A percentile compares a stretch with the other conserved stretches of the same genome.
phyloP scores from a whole-genome alignment of 2,113 vertebrate genomes.

The Anoura caudifer region DNA sequence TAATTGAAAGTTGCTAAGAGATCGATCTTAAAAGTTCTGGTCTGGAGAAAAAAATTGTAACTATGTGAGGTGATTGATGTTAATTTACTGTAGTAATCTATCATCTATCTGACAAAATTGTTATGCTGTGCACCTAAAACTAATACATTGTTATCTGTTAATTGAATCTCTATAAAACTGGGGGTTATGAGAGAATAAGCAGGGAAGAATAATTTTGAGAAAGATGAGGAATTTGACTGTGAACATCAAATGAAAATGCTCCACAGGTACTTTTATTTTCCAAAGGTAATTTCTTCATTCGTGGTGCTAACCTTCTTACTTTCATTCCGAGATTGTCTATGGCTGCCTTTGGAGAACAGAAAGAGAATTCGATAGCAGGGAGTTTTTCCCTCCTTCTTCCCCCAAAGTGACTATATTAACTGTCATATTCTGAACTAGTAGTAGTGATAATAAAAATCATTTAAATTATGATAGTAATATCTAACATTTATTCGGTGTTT shows the following conservation, averaged over 20 bases:
- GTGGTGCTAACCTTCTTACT: not conserved
- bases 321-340: not conserved
- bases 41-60: not conserved
- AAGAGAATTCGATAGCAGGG: not conserved
- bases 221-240: not conserved
- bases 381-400: not conserved
- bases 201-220: not conserved
- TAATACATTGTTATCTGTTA: not conserved
- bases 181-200: too few species aligned
- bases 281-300: not conserved
- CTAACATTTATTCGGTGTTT: not conserved
- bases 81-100: not conserved
- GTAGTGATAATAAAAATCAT: not conserved
- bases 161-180: not conserved
- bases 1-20: not conserved
- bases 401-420: not conserved
- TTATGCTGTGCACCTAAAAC: not conserved
- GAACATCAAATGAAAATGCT: not conserved
- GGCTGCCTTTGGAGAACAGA: not conserved
- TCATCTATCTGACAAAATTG: not conserved
- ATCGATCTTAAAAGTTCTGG: not conserved
- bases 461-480: not conserved
- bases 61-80: not conserved
- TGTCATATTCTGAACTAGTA: not conserved
- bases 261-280: not conserved